Evolutionary conservation across 2,797 vertebrate genomes (phyloP), one percentile per base, ranked within the genome.

Genomic region (Hoplostethus mediterraneus): DNA sequence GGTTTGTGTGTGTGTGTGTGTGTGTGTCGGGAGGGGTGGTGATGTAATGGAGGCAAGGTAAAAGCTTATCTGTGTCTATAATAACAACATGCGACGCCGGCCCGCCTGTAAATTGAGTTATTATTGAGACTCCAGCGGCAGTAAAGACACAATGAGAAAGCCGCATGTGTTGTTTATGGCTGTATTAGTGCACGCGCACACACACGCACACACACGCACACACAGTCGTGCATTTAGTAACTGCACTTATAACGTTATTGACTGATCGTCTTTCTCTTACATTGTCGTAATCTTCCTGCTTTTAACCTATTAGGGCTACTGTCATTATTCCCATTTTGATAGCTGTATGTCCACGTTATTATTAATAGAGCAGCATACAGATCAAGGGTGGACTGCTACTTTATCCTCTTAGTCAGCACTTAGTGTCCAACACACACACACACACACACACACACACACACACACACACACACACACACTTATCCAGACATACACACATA

Each of bases 391-490:
- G 6, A 3, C 36, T 64, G 60, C 17, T 77, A 61, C 71, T 85
- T 81, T 79, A 89, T 91, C 84, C 80, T 83, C 73, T 88, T 76
- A 77, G 73, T 47, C 73, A 54, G 80, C 80, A 84, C 84, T 87
- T 62, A 80, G 45, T 74, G 67, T 47, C 38, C 75, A 49, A 77
- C 52, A 69, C 47, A 65, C 74, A 63, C 14, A 25, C 36, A 52
- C 28, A 54, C 33, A 57, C n/a, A 33, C 40, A 31, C 56, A 80
- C 47, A 44, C 56, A 10, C 10, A 28, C 30, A 49, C 65, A 61
- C 52, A 69, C 47, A 65, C 74, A 63, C 14, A 25, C 36, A 52
- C 28, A 54, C 33, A 57, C n/a, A 33, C 40, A 31, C 56, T 42
- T 14, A 72, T 2, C 63, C 14, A 48, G 17, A 80, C 47, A 44